Evolutionary conservation across 2,888 invertebrate genomes (phyloP).

Genomic region (Junonia oenone): DNA sequence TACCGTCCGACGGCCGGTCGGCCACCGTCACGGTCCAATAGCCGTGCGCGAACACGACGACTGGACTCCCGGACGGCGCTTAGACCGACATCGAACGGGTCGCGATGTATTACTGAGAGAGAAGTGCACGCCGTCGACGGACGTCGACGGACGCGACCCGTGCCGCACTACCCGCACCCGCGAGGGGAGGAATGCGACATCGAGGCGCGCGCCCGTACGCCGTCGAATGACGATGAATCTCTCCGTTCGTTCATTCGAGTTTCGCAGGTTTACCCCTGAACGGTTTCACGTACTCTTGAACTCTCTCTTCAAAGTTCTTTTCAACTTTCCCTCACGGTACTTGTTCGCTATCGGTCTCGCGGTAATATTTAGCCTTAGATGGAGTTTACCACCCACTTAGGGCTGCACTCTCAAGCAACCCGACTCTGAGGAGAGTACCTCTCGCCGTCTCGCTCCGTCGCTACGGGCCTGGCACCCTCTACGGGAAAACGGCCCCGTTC

Average conservation of each 20-base stretch:
- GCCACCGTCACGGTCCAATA: slow-evolving; percentile 34
- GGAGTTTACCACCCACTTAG: slow-evolving; percentile 82
- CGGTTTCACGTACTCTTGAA: slow-evolving; percentile 74
- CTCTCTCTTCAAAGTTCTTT: slow-evolving; percentile 84
- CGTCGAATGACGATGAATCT: slow-evolving; percentile 53
- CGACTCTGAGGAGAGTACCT: background rate
- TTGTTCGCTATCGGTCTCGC: slow-evolving; percentile 83
- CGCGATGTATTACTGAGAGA: slow-evolving; percentile 74
- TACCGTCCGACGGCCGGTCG: slow-evolving; percentile 34
- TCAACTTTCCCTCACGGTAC: slow-evolving; percentile 85
- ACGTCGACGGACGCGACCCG: slow-evolving; percentile 37
- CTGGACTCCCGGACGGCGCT: slow-evolving; percentile 45
- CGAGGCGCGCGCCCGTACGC: slow-evolving; percentile 35
- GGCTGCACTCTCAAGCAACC: slow-evolving; percentile 81
- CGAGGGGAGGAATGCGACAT: slow-evolving; percentile 29
- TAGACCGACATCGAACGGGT: slow-evolving; percentile 70
- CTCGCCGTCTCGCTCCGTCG: slow-evolving; percentile 11
- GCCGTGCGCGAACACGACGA: slow-evolving; percentile 17
- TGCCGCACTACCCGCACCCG: slow-evolving; percentile 22
- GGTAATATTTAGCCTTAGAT: slow-evolving; percentile 80
- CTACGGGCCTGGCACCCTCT: slow-evolving; percentile 17
- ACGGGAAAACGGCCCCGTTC: slow-evolving; percentile 41
- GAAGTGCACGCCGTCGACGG: slow-evolving; percentile 47
- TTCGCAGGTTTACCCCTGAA: slow-evolving; percentile 80
- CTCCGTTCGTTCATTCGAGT: slow-evolving; percentile 68